phyloP scores from a whole-genome alignment of 2,888 invertebrate genomes.

The Lasioglossum oenotherae region DNA sequence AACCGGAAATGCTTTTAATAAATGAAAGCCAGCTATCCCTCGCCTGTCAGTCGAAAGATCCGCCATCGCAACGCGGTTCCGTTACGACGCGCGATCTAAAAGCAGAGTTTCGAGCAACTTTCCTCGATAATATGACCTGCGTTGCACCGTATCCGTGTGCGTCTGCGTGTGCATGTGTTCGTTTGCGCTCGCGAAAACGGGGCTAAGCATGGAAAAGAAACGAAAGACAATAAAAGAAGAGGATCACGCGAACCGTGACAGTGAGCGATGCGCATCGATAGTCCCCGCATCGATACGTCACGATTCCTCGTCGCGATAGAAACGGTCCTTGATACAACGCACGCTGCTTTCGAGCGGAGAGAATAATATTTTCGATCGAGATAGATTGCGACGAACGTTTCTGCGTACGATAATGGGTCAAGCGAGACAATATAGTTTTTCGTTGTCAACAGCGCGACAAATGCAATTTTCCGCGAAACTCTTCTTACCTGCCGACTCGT shows the following conservation, averaged over 20 bases:
- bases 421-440: background rate
- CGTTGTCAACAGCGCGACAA: background rate
- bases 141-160: background rate
- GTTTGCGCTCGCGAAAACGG: background rate
- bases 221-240: slow-evolving; percentile 4
- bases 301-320: slow-evolving; percentile 42
- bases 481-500: background rate
- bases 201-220: slow-evolving; percentile 6
- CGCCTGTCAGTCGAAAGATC: background rate
- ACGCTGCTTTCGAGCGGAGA: slow-evolving; percentile 15
- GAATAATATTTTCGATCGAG: slow-evolving; percentile 32
- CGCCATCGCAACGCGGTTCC: background rate
- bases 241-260: slow-evolving; percentile 42
- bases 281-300: slow-evolving; percentile 42
- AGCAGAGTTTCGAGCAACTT: slow-evolving; percentile 3
- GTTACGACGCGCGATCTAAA: background rate
- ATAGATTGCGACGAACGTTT: slow-evolving; percentile 4
- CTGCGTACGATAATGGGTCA: background rate
- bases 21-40: background rate
- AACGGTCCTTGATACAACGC: slow-evolving; percentile 35
- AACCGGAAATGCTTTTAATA: slow-evolving; percentile 3
- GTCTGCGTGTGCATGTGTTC: background rate
- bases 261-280: slow-evolving; percentile 56
- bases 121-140: slow-evolving; percentile 1
- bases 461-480: background rate